These are phyloP conservation scores for Papilio aristodemus DNA, from an alignment of 1,140 invertebrate genomes.

Conservation along the genomic window DNA sequence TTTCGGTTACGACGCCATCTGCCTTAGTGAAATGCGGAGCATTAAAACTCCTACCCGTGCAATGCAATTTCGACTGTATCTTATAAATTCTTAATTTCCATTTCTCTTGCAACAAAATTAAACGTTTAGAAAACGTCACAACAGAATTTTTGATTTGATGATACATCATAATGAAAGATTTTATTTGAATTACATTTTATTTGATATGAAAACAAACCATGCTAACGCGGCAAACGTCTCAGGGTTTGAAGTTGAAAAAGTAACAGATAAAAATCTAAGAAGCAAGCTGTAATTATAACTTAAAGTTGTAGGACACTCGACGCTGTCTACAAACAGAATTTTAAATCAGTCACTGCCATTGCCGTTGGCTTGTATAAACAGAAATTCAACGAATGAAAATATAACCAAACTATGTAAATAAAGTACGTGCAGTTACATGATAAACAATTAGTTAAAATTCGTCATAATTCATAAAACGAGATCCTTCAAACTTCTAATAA, in stretches of 20 bases:
- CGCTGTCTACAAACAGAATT: too few relatives aligned
- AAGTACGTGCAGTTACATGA: too few relatives aligned
- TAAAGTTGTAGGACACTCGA: too few relatives aligned
- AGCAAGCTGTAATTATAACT: too few relatives aligned
- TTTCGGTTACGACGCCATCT: constrained; percentile 30
- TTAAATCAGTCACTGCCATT: too few relatives aligned
- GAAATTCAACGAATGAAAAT: too few relatives aligned
- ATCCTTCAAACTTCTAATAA: constrained; percentile 46
- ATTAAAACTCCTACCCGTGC: constrained; percentile 17
- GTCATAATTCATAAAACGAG: too few relatives aligned
- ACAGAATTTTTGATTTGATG: background rate
- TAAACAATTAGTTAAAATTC: too few relatives aligned
- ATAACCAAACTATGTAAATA: too few relatives aligned
- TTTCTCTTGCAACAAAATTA: background rate
- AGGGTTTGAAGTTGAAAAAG: background rate
- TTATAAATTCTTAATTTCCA: background rate
- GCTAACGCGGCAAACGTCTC: too few relatives aligned
- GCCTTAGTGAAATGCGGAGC: constrained; percentile 23
- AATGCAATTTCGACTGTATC: constrained; percentile 23
- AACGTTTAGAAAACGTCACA: constrained; percentile 5
- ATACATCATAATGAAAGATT: background rate
- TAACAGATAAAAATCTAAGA: background rate
- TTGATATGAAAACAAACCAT: background rate
- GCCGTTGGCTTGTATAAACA: too few relatives aligned
- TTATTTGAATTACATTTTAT: background rate